Percentiles rank a stretch among this genome's conserved stretches.
These are phyloP conservation scores for Bos javanicus DNA, from an alignment of 2,113 vertebrate species.

Conservation along the genomic window DNA sequence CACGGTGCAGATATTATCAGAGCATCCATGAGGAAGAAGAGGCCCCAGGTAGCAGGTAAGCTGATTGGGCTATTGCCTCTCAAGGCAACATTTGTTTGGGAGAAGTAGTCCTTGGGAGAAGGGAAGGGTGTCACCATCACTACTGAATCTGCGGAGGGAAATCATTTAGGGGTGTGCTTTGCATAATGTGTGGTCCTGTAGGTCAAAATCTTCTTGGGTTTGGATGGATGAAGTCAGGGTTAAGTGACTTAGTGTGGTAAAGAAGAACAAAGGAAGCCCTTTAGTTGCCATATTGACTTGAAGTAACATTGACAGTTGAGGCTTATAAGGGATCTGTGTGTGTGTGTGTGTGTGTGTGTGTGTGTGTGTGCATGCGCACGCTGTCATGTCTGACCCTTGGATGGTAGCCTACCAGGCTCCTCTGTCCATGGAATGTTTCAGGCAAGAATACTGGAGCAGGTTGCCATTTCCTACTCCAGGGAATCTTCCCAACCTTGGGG, in stretches of 20 bases:
- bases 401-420: neutral
- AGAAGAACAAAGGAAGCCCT: neutral
- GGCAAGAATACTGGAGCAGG: neutral
- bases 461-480: neutral
- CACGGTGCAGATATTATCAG: conserved; percentile 92
- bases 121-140: neutral
- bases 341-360: neutral
- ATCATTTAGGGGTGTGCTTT: neutral
- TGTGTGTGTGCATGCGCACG: rapidly evolving
- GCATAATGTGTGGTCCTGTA: neutral
- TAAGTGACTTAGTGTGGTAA: neutral
- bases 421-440: neutral
- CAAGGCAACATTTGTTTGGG: neutral
- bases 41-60: conserved; percentile 83
- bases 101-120: neutral
- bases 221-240: neutral
- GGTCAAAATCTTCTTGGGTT: neutral
- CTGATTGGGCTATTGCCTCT: neutral
- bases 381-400: neutral
- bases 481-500: neutral
- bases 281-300: neutral
- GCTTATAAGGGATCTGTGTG: neutral
- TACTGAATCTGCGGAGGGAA: neutral
- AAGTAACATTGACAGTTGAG: neutral
- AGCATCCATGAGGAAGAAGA: conserved; percentile 89